Evolutionary conservation across 2,797 vertebrate species (phyloP).

Genomic region (Sebastes diploproa): DNA sequence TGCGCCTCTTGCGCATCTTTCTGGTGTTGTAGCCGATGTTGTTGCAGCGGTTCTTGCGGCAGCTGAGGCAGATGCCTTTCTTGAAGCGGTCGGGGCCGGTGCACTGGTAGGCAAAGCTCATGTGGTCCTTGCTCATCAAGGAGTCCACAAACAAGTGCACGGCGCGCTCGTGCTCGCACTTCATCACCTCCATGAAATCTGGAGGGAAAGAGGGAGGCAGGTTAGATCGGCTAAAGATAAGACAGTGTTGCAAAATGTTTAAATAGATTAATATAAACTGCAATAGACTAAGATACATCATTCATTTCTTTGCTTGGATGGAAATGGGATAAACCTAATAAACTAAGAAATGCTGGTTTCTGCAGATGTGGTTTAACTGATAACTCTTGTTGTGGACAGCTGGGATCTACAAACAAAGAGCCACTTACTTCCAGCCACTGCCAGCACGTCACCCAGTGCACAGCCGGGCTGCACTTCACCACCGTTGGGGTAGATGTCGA

Average conservation of each 20-base stretch:
- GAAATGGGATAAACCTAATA: background rate
- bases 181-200: constrained; percentile 90
- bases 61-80: constrained; percentile 97
- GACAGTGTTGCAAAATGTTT: background rate
- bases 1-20: constrained; percentile 87
- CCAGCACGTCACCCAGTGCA: constrained; percentile 85
- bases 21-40: constrained; percentile 92
- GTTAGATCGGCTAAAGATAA: background rate
- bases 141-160: constrained; percentile 96
- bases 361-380: background rate
- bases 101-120: constrained; percentile 94
- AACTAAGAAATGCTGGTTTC: background rate
- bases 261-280: too few relatives aligned
- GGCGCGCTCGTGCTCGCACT: constrained; percentile 93
- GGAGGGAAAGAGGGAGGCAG: background rate
- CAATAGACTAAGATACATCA: background rate
- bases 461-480: constrained; percentile 96
- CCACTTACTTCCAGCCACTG: constrained; percentile 89
- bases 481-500: constrained; percentile 96
- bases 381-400: background rate
- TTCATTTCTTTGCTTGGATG: background rate
- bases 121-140: constrained; percentile 90
- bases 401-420: background rate
- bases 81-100: constrained; percentile 90
- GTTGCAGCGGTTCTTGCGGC: constrained; percentile 95